phyloP scores from a whole-genome alignment of 2,113 vertebrate genomes.

The Meleagris gallopavo region DNA sequence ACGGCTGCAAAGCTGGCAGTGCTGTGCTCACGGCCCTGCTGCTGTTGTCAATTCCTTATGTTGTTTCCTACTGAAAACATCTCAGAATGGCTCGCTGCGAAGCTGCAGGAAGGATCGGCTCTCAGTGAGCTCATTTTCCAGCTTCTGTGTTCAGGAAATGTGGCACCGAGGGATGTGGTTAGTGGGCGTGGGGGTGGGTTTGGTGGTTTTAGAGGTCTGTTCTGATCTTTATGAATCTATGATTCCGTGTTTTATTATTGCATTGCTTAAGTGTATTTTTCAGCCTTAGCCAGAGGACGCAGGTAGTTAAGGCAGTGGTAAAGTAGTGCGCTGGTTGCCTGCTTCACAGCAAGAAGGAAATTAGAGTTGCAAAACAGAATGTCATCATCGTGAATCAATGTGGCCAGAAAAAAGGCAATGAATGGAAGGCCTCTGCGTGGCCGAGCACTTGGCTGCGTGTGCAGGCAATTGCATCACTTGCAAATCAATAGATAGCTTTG shows the following conservation, averaged over 20 bases:
- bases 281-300: accelerated
- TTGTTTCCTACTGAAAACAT: conserved; percentile 6
- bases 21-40: not conserved
- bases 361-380: conserved; percentile 43
- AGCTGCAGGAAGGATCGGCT: not conserved
- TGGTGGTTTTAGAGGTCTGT: no score
- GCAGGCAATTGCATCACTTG: conserved; percentile 31
- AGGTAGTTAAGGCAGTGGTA: not conserved
- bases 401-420: not conserved
- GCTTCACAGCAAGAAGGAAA: not conserved
- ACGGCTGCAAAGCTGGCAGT: not conserved
- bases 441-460: conserved; percentile 23
- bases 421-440: not conserved
- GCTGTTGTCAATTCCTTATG: not conserved
- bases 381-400: conserved; percentile 19
- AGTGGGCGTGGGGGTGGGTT: no score
- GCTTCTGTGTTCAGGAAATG: no score
- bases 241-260: not conserved
- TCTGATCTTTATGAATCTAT: no score
- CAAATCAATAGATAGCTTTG: conserved; percentile 21
- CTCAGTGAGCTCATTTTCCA: not conserved
- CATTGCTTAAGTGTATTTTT: not conserved
- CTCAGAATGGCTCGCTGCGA: not conserved
- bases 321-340: not conserved
- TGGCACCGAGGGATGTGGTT: no score